A percentile compares a stretch with the other conserved stretches of the same genome.
Evolutionary conservation across 1,140 invertebrate genomes (phyloP).

Genomic region (Sitodiplosis mosellana): DNA sequence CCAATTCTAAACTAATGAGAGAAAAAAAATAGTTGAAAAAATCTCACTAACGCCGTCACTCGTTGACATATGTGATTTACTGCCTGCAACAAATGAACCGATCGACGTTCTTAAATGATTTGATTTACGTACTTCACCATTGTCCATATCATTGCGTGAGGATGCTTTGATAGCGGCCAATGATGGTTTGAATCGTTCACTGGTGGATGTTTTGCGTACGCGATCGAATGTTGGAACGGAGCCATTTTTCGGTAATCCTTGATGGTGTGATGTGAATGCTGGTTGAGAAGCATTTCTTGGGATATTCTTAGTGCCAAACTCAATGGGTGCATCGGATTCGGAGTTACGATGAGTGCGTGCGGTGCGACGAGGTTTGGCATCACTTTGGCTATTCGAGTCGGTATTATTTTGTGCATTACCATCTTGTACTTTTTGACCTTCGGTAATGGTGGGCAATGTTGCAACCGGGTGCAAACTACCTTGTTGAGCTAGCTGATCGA

Average conservation of each 20-base stretch:
- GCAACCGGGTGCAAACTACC: slow-evolving; percentile 43
- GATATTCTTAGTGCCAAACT: slow-evolving; percentile 29
- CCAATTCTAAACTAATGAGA: too few relatives aligned
- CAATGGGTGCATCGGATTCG: slow-evolving; percentile 11
- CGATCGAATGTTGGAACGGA: slow-evolving; percentile 75
- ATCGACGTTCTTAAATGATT: slow-evolving; percentile 26
- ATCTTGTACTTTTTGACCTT: slow-evolving; percentile 62
- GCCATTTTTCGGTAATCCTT: slow-evolving; percentile 62
- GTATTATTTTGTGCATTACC: slow-evolving; percentile 33
- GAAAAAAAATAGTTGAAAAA: not conserved
- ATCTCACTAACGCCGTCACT: slow-evolving; percentile 28
- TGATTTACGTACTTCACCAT: slow-evolving; percentile 23
- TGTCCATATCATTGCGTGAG: slow-evolving; percentile 40
- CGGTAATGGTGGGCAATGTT: slow-evolving; percentile 71
- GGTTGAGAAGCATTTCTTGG: slow-evolving; percentile 69
- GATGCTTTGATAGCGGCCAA: slow-evolving; percentile 54
- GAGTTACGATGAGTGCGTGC: slow-evolving; percentile 18
- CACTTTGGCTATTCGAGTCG: slow-evolving; percentile 25
- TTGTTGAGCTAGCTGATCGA: slow-evolving; percentile 54
- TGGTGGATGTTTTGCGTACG: slow-evolving; percentile 57
- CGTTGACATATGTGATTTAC: slow-evolving; percentile 27
- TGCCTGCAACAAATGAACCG: slow-evolving; percentile 28
- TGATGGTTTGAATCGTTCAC: slow-evolving; percentile 58
- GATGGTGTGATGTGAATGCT: slow-evolving; percentile 59
- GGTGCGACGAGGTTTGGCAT: slow-evolving; percentile 9